A percentile compares a stretch with the other conserved stretches of the same genome.
These are phyloP conservation scores for Ophion slaviceki DNA, from an alignment of 2,888 invertebrate genomes.

Conservation along the genomic window DNA sequence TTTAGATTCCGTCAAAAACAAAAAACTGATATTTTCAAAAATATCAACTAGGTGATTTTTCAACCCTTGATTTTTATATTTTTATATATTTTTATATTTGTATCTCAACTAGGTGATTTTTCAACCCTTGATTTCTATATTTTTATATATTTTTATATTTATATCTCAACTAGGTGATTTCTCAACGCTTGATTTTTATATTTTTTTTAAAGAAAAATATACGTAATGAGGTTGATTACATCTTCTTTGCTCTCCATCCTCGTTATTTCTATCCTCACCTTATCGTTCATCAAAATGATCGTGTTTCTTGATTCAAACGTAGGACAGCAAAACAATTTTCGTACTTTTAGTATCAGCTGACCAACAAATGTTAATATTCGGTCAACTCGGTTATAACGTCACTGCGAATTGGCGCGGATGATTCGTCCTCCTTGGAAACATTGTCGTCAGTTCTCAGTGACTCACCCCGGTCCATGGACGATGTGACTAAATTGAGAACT, in stretches of 20 bases:
- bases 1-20: too few species aligned
- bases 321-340: not conserved
- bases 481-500: not conserved
- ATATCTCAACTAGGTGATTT: too few species aligned
- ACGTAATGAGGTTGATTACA: too few species aligned
- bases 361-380: not conserved
- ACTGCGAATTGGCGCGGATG: conserved; percentile 30
- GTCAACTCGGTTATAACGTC: conserved; percentile 43
- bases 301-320: not conserved
- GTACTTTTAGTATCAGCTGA: not conserved
- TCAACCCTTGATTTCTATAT: too few species aligned
- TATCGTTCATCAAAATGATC: not conserved
- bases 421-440: conserved; percentile 34
- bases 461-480: conserved; percentile 30
- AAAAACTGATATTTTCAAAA: too few species aligned
- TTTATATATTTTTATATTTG: too few species aligned
- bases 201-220: not conserved
- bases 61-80: too few species aligned
- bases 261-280: not conserved
- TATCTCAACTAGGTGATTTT: too few species aligned
- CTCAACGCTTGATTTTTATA: too few species aligned
- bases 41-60: too few species aligned
- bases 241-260: not conserved
- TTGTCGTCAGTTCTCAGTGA: conserved; percentile 28
- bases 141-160: too few species aligned